phyloP scores from a whole-genome alignment of 1,140 invertebrate species.

The Heliconius himera region DNA sequence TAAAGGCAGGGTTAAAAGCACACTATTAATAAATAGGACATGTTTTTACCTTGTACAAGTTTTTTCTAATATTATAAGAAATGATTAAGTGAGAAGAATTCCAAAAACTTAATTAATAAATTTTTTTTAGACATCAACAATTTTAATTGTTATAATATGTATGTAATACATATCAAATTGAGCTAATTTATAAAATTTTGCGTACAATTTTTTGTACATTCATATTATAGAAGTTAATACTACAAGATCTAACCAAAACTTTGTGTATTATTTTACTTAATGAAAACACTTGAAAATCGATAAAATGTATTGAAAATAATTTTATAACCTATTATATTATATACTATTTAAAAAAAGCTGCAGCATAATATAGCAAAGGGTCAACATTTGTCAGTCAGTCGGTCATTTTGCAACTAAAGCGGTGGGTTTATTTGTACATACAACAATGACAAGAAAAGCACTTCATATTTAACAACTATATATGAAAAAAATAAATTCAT shows the following conservation, averaged over 20 bases:
- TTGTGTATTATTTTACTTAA: too few species aligned
- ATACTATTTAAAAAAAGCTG: not conserved
- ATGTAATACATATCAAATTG: not conserved
- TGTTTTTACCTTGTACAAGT: not conserved
- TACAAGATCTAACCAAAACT: too few species aligned
- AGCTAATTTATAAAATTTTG: not conserved
- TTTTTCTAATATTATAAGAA: not conserved
- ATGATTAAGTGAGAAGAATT: not conserved
- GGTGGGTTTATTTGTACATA: conserved; percentile 16
- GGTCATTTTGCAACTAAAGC: conserved; percentile 2
- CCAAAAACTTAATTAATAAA: not conserved
- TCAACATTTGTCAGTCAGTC: not conserved
- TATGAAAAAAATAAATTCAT: not conserved
- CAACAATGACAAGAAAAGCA: conserved; percentile 19
- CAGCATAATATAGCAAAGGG: not conserved
- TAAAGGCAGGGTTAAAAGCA: conserved; percentile 1
- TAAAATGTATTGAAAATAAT: too few species aligned
- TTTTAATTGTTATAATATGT: not conserved
- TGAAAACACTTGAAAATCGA: too few species aligned
- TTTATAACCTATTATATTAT: not conserved
- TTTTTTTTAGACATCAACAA: not conserved
- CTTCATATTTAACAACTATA: conserved; percentile 2
- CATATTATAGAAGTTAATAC: too few species aligned
- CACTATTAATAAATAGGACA: not conserved
- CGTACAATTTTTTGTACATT: too few species aligned